A percentile compares a stretch with the other conserved stretches of the same genome.
Evolutionary conservation across 2,888 invertebrate genomes (phyloP).

Genomic region (Chouioia cunea): DNA sequence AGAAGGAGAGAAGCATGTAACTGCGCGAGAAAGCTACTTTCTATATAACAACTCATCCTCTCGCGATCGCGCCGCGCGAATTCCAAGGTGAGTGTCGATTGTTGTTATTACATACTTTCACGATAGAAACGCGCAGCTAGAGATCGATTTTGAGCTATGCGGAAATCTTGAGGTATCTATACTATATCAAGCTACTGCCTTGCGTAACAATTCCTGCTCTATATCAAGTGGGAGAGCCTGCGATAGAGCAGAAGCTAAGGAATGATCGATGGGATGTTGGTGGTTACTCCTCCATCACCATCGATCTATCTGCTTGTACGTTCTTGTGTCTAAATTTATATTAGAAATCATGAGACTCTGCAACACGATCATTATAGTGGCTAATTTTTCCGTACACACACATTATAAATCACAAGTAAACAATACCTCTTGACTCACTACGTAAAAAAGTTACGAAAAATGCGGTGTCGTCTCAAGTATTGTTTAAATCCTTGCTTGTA

Average conservation of each 20-base stretch:
- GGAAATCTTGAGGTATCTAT: constrained; percentile 8
- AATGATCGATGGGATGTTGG: constrained; percentile 7
- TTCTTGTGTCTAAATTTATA: too few species aligned
- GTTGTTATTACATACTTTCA: constrained; percentile 43
- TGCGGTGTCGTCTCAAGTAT: too few species aligned
- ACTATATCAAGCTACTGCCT: constrained; percentile 10
- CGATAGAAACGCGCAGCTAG: not conserved
- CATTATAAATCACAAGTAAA: too few species aligned
- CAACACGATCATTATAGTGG: too few species aligned
- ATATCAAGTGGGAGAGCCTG: not conserved
- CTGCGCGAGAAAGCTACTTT: constrained; percentile 37
- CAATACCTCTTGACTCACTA: too few species aligned
- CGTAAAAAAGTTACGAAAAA: too few species aligned
- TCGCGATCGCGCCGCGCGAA: not conserved
- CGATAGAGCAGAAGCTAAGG: not conserved
- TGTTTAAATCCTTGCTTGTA: too few species aligned
- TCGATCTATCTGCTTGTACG: not conserved
- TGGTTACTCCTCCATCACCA: not conserved
- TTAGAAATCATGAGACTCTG: too few species aligned
- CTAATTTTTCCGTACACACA: too few species aligned
- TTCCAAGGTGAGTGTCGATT: constrained; percentile 36
- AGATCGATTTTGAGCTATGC: constrained; percentile 26
- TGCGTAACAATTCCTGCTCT: constrained; percentile 27
- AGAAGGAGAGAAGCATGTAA: not conserved
- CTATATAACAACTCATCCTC: constrained; percentile 15